Evolutionary conservation across 2,888 invertebrate genomes (phyloP).

Genomic region (Atrina japonica): DNA sequence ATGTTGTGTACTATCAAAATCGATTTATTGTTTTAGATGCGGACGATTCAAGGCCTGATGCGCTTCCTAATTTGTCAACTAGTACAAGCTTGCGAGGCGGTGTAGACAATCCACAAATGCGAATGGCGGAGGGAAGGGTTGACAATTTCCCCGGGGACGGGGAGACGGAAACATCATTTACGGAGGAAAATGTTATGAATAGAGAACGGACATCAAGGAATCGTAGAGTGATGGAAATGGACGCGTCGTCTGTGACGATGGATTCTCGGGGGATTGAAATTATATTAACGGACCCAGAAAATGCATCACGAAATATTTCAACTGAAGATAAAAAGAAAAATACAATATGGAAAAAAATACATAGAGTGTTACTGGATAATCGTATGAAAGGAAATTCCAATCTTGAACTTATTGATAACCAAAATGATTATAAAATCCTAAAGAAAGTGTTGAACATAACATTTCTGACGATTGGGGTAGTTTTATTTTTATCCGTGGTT

Average conservation of each 20-base stretch:
- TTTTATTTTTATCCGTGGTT: constrained; percentile 71
- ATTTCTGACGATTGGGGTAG: constrained; percentile 71
- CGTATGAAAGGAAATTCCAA: constrained; percentile 61
- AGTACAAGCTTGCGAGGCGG: background rate
- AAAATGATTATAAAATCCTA: constrained; percentile 64
- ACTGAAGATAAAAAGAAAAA: constrained; percentile 50
- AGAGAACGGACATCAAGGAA: constrained; percentile 20
- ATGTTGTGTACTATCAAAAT: constrained; percentile 61
- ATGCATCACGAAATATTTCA: constrained; percentile 41
- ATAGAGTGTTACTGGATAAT: constrained; percentile 65
- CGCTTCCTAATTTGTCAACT: constrained; percentile 13
- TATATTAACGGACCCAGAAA: constrained; percentile 59
- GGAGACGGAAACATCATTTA: constrained; percentile 29
- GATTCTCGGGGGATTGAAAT: constrained; percentile 65
- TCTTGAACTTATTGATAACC: constrained; percentile 56
- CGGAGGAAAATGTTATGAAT: constrained; percentile 9
- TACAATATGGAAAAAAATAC: constrained; percentile 56
- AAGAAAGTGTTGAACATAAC: constrained; percentile 73
- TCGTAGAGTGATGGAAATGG: constrained; percentile 47
- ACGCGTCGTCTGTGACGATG: constrained; percentile 57
- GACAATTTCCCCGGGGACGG: constrained; percentile 1
- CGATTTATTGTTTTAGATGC: constrained; percentile 61
- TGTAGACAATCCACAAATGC: constrained; percentile 19
- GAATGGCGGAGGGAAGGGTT: constrained; percentile 17
- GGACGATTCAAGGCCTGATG: constrained; percentile 6